A percentile compares a stretch with the other conserved stretches of the same genome.
These are phyloP conservation scores for Tangara arthus DNA, from an alignment of 2,797 vertebrate species.

Conservation along the genomic window DNA sequence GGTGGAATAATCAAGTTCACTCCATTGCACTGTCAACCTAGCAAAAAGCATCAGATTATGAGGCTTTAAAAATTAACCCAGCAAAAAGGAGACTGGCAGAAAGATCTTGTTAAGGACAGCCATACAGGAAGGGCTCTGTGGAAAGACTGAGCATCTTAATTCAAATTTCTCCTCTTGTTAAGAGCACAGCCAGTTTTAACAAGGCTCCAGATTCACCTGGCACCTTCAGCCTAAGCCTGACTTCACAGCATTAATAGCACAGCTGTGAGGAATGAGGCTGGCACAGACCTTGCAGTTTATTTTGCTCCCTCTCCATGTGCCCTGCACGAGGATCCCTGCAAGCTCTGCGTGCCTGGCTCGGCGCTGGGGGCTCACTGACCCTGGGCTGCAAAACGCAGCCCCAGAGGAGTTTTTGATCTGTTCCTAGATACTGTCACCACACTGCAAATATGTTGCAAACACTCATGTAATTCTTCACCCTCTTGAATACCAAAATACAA, in stretches of 20 bases:
- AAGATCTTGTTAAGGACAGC: not conserved
- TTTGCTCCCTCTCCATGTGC: not conserved
- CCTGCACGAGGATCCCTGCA: accelerated
- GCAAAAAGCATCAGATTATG: not conserved
- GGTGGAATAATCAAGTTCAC: not conserved
- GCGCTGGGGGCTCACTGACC: not conserved
- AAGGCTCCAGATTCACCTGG: accelerated
- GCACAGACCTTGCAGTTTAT: not conserved
- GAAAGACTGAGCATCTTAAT: not conserved
- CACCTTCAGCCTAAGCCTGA: not conserved
- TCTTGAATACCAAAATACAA: slow-evolving; percentile 3
- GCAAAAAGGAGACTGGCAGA: not conserved
- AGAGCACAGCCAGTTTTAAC: not conserved
- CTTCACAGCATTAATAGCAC: not conserved
- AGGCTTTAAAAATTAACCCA: slow-evolving; percentile 14
- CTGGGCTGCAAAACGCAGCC: not conserved
- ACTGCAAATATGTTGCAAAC: not conserved
- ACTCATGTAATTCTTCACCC: not conserved
- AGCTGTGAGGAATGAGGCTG: not conserved
- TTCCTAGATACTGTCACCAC: not conserved
- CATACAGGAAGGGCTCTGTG: not conserved
- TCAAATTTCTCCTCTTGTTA: not conserved
- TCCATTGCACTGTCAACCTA: not conserved
- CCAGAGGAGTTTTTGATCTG: not conserved
- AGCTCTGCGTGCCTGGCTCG: not conserved